Evolutionary conservation across 2,797 vertebrate species (phyloP).

Genomic region (Gambusia yucatana): DNA sequence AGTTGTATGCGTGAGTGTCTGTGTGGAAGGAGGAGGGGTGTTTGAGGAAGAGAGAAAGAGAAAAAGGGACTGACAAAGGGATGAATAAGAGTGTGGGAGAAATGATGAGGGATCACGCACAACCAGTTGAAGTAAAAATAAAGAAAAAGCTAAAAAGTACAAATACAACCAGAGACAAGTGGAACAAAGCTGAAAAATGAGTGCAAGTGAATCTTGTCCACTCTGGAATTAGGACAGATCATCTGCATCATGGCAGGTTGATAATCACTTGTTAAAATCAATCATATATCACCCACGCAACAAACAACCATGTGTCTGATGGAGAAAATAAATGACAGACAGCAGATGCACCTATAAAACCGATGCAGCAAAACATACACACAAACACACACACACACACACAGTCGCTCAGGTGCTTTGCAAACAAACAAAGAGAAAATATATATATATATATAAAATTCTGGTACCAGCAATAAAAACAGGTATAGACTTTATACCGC

Average conservation of each 20-base stretch:
- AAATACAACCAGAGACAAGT: conserved; percentile 37
- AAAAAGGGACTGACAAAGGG: conserved; percentile 42
- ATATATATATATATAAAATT: neutral
- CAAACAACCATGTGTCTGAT: conserved; percentile 44
- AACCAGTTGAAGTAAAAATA: conserved; percentile 16
- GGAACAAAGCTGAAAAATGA: conserved; percentile 20
- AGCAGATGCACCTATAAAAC: conserved; percentile 67
- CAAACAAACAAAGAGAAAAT: conserved; percentile 12
- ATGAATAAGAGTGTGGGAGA: conserved; percentile 55
- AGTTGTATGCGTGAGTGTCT: conserved; percentile 39
- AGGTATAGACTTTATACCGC: conserved; percentile 52
- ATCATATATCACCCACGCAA: conserved; percentile 43
- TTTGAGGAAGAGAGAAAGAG: conserved; percentile 34
- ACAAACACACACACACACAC: conserved; percentile 25
- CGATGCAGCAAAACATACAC: conserved; percentile 40
- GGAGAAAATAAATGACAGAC: conserved; percentile 51
- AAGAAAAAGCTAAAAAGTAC: conserved; percentile 43
- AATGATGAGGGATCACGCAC: conserved; percentile 59
- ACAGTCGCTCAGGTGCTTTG: conserved; percentile 47
- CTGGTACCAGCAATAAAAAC: conserved; percentile 48
- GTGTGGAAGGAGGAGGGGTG: conserved; percentile 15
- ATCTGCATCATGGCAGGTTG: conserved; percentile 64
- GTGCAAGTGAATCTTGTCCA: conserved; percentile 41
- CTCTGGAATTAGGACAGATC: conserved; percentile 48
- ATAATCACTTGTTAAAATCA: conserved; percentile 66